Base-by-base conservation (phyloP, 2,888 invertebrate genomes). In the Acleris sparsana region DNA sequence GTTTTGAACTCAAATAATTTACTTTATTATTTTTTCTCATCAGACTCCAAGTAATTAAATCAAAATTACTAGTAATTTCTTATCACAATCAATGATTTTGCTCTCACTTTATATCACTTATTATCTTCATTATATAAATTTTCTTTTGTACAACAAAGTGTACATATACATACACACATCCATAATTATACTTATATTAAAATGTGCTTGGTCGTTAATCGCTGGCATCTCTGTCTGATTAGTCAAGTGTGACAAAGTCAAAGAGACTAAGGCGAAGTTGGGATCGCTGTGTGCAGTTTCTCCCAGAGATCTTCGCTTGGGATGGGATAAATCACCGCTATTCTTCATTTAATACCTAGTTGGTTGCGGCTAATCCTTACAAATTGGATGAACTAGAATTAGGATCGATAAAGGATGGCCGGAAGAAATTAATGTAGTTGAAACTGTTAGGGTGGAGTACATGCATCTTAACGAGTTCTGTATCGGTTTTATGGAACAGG, bases 341-440 rank as follows among this genome's bases (percentile, higher is more conserved):
- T 66, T 66, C 62, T 62, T 66, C 66, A 62, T 53, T 55, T 52
- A 52, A 66, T 66, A 56, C 66, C 61, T 62, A 66, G 66, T 66
- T 53, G 66, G 62, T 61, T 39, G 16, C 46, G 52, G 56, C 46
- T 66, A 66, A 66, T 61, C 66, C 57, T 46, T 62, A 66, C 62
- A 66, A 66, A 66, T 52, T 66, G 66, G 66, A 61, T 61, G 52
- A 18, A 53, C 51, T 11, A 43, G 55, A 57, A 61, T 62, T 62
- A 66, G 62, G 56, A 57, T 62, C 57, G 66, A 66, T 66, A 66
- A 62, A 52, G 62, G 64, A 11, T 20, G 57, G 63, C 33, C 13
- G 49, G 46, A 63, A 58, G 58, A 18, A 52, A 65, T 65, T 65
- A 16, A 65, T 65, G 60, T 65, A 61, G 60, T 61, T 5, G 65